These are phyloP conservation scores for Plagiodera versicolora DNA, from an alignment of 2,888 invertebrate genomes.

Conservation along the genomic window DNA sequence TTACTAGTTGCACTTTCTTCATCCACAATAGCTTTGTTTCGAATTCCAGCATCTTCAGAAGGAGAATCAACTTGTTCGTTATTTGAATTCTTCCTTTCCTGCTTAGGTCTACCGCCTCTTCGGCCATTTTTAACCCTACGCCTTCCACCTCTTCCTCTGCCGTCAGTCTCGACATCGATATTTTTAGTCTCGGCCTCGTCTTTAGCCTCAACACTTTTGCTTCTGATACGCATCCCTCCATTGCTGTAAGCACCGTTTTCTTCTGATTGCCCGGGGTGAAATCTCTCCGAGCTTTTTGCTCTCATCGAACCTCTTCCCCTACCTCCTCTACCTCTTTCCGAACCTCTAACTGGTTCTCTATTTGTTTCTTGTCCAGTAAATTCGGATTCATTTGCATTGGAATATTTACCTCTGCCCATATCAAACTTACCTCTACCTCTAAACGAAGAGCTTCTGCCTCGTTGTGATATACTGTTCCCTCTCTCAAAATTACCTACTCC, in stretches of 20 bases:
- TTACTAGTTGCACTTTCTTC: neutral
- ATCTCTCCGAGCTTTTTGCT: constrained; percentile 14
- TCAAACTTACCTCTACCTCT: no score
- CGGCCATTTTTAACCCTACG: constrained; percentile 9
- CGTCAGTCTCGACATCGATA: constrained; percentile 5
- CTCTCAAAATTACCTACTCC: neutral
- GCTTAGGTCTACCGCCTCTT: neutral
- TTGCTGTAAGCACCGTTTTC: constrained; percentile 4
- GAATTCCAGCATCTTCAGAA: neutral
- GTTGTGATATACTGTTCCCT: neutral
- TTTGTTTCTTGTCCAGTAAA: no score
- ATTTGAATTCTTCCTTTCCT: neutral
- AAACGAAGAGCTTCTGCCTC: neutral
- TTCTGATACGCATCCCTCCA: constrained; percentile 5
- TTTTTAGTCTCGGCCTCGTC: neutral
- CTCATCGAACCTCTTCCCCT: constrained; percentile 14
- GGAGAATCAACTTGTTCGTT: neutral
- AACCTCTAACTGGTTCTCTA: no score
- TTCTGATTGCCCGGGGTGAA: neutral
- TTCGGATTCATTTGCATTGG: no score
- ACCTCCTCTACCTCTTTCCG: constrained; percentile 7
- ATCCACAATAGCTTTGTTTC: constrained; percentile 22
- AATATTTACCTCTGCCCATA: neutral
- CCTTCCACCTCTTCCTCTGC: constrained; percentile 15
- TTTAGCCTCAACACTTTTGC: constrained; percentile 19